Percentiles rank a stretch among this genome's conserved stretches.
Evolutionary conservation across 1,140 invertebrate genomes (phyloP).

Genomic region (Tetraneura akinire): DNA sequence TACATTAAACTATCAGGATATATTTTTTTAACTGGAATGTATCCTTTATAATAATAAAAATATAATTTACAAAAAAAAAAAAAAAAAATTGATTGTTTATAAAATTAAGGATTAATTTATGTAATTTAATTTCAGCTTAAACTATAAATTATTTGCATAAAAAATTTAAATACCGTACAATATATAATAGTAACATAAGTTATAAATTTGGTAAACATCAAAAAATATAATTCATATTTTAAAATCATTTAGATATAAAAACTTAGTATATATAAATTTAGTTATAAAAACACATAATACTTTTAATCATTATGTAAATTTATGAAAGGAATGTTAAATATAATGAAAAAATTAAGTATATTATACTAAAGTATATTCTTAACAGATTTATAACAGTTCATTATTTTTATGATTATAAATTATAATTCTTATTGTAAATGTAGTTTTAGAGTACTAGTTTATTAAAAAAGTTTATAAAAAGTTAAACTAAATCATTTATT

Average conservation of each 20-base stretch:
- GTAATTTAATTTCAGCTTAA: background rate
- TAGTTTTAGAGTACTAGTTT: too few relatives aligned
- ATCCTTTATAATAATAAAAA: too few relatives aligned
- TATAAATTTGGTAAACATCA: background rate
- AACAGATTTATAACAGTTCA: too few relatives aligned
- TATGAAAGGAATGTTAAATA: slow-evolving; percentile 23
- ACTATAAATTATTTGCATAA: background rate
- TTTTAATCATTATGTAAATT: background rate
- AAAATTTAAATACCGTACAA: background rate
- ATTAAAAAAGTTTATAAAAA: too few relatives aligned
- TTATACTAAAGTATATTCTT: slow-evolving; percentile 15
- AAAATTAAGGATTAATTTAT: background rate
- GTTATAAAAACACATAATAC: background rate
- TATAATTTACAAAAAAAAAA: too few relatives aligned
- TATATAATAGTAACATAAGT: background rate
- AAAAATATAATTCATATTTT: background rate
- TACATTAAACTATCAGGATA: background rate
- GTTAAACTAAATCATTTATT: too few relatives aligned
- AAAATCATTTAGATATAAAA: background rate
- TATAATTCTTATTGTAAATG: too few relatives aligned
- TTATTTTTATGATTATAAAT: too few relatives aligned
- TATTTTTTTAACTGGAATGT: too few relatives aligned
- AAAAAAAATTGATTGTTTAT: background rate
- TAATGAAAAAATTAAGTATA: slow-evolving; percentile 28
- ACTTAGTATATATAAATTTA: background rate